Conservation (phyloP, 2,113 vertebrate species). For the Poicephalus gulielmi region DNA sequence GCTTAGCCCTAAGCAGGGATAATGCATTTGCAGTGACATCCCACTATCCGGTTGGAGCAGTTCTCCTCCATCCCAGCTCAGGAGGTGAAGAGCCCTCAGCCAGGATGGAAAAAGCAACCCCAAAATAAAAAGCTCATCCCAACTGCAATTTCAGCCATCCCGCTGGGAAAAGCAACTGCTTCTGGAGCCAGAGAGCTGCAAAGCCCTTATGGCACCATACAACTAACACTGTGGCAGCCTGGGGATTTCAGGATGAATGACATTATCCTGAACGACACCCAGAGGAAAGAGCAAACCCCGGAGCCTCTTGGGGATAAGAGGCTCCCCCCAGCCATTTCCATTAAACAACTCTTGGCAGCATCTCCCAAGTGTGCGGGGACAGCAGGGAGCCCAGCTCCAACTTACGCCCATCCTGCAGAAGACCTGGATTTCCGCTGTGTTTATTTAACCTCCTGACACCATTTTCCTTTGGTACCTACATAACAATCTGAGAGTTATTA, state of each 20-base stretch:
- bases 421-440: neutral
- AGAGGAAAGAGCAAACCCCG: neutral
- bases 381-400: neutral
- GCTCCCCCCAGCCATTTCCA: neutral
- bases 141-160: neutral
- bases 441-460: neutral
- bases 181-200: neutral
- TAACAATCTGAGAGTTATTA: neutral
- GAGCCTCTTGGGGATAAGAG: neutral
- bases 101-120: neutral
- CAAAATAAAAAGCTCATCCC: neutral
- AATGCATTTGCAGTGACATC: fast-evolving
- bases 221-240: neutral
- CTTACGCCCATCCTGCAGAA: neutral
- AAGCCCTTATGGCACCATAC: fast-evolving
- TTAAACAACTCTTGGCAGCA: neutral
- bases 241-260: neutral
- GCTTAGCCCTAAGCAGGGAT: neutral
- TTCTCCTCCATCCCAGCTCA: neutral
- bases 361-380: fast-evolving
- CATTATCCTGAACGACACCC: neutral
- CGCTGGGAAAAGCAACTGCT: fast-evolving
- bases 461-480: neutral
- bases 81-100: neutral
- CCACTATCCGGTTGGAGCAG: fast-evolving